Percentiles rank a stretch among this genome's conserved stretches.
These are phyloP conservation scores for Epistrophella euchroma DNA, from an alignment of 2,888 invertebrate genomes.

Conservation along the genomic window DNA sequence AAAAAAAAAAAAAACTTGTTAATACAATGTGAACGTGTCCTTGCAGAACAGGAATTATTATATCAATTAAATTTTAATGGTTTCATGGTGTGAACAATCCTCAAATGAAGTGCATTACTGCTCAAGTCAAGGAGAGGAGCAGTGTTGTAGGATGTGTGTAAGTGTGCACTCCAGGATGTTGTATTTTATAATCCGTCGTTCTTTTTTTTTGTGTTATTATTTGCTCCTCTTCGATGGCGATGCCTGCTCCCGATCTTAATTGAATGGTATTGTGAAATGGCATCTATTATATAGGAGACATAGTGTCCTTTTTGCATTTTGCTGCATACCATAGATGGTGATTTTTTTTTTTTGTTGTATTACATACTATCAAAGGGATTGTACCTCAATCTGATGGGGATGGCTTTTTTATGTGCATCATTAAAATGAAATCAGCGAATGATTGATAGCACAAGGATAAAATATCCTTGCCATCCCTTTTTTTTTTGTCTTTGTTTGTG, in stretches of 20 bases:
- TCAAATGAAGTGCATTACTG: conserved; percentile 75
- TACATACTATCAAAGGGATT: background rate
- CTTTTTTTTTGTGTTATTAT: conserved; percentile 5
- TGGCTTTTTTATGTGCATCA: conserved; percentile 35
- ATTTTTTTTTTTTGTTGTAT: background rate
- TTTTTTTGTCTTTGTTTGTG: background rate
- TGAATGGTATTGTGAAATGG: conserved; percentile 63
- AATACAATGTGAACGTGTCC: conserved; percentile 72
- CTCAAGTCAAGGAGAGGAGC: conserved; percentile 49
- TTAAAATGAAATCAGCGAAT: conserved; percentile 71
- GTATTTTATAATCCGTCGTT: conserved; percentile 60
- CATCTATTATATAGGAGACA: background rate
- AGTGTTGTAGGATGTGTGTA: conserved; percentile 61
- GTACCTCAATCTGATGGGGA: background rate
- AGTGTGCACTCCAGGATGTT: conserved; percentile 72
- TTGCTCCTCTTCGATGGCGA: background rate
- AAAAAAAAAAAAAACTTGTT: conserved; percentile 44
- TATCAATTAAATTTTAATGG: conserved; percentile 76
- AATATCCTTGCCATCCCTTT: conserved; percentile 37
- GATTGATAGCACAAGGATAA: conserved; percentile 64
- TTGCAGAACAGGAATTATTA: conserved; percentile 73
- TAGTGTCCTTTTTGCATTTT: conserved; percentile 58
- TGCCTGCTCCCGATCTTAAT: conserved; percentile 58
- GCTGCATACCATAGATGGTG: background rate
- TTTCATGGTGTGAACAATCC: conserved; percentile 75